These are phyloP conservation scores for Ptychoptera contaminata DNA, from an alignment of 2,888 invertebrate species.

Conservation along the genomic window DNA sequence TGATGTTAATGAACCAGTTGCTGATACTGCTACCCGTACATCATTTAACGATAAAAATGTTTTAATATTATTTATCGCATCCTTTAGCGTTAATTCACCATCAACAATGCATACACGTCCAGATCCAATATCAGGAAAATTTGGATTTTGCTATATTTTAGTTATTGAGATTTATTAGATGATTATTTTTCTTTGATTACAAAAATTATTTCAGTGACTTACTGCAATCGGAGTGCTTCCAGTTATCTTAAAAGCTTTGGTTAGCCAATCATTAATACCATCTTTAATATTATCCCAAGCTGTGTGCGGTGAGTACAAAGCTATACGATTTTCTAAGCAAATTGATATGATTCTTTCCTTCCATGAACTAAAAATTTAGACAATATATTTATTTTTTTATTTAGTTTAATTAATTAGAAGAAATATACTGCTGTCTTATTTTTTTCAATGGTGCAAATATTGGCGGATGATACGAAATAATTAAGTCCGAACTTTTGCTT, in stretches of 20 bases:
- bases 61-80: constrained; percentile 53
- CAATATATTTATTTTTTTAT: not conserved
- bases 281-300: constrained; percentile 68
- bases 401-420: constrained; percentile 1
- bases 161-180: not conserved
- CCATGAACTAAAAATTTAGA: constrained; percentile 39
- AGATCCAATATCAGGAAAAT: constrained; percentile 29
- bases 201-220: constrained; percentile 4
- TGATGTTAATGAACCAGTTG: constrained; percentile 27
- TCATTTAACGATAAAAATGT: constrained; percentile 47
- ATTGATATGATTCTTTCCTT: constrained; percentile 65
- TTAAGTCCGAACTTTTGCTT: constrained; percentile 49
- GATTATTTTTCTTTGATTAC: not conserved
- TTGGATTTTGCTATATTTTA: constrained; percentile 8
- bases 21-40: constrained; percentile 56
- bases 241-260: constrained; percentile 28
- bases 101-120: constrained; percentile 41
- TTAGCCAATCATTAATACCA: constrained; percentile 91
- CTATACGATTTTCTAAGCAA: constrained; percentile 70
- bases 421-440: constrained; percentile 53
- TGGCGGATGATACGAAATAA: constrained; percentile 92
- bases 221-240: constrained; percentile 11
- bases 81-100: constrained; percentile 35
- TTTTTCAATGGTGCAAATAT: constrained; percentile 75
- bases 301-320: constrained; percentile 87